phyloP scores from a whole-genome alignment of 2,888 invertebrate species.

The Drosophila dives region DNA sequence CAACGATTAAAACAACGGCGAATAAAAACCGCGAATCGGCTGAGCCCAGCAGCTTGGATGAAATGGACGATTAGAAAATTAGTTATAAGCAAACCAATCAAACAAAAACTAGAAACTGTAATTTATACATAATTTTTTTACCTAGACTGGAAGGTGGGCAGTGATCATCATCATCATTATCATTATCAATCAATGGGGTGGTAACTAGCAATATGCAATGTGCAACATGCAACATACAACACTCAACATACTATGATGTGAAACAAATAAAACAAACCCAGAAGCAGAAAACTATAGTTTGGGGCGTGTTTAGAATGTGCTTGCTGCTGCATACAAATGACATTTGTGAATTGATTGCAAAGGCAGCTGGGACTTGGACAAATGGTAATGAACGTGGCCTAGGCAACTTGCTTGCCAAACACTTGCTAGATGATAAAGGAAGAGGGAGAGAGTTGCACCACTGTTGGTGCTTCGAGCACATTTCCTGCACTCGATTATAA shows the following conservation, averaged over 20 bases:
- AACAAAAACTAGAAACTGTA: constrained; percentile 32
- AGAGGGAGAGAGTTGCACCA: neutral
- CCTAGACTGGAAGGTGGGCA: constrained; percentile 10
- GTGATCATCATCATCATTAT: neutral
- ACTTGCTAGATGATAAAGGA: constrained; percentile 5
- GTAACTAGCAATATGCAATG: neutral
- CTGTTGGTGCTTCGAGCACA: constrained; percentile 15
- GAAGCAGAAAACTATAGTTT: constrained; percentile 3
- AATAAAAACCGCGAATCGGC: constrained; percentile 23
- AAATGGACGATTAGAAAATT: constrained; percentile 47
- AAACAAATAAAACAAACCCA: constrained; percentile 38
- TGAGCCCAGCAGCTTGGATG: constrained; percentile 53
- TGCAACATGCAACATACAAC: neutral
- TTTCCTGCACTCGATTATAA: constrained; percentile 45
- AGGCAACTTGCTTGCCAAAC: constrained; percentile 8
- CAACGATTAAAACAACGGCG: constrained; percentile 56
- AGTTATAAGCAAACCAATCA: constrained; percentile 13
- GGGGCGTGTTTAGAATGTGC: constrained; percentile 20
- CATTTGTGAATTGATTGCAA: constrained; percentile 35
- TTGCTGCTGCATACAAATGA: constrained; percentile 22
- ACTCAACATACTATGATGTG: neutral
- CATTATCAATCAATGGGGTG: neutral
- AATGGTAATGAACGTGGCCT: constrained; percentile 30
- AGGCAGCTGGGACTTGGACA: constrained; percentile 8
- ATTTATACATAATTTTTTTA: constrained; percentile 30